phyloP scores from a whole-genome alignment of 2,113 vertebrate genomes.

The Brienomyrus brachyistius region DNA sequence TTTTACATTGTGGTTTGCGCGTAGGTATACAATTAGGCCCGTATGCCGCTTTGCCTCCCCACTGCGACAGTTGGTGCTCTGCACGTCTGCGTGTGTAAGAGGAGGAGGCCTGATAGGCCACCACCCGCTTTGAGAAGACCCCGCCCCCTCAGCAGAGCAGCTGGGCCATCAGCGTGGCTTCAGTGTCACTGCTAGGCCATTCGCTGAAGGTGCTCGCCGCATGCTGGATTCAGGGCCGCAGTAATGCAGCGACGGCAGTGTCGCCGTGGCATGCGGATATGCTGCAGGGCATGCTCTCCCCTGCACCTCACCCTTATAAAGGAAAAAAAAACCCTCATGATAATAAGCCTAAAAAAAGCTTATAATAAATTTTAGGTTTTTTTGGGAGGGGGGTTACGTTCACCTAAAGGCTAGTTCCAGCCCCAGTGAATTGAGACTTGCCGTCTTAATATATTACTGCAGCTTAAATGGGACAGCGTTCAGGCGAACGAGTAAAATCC shows the following conservation, averaged over 20 bases:
- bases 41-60: slow-evolving; percentile 11
- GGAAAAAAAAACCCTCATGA: neutral
- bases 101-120: neutral
- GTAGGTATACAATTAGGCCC: slow-evolving; percentile 55
- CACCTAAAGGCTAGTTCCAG: neutral
- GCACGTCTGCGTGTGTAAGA: neutral
- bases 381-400: neutral
- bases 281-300: neutral
- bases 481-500: neutral
- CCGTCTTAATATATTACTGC: neutral
- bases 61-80: neutral
- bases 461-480: neutral
- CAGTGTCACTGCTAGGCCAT: neutral
- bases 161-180: neutral
- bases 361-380: neutral
- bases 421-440: neutral
- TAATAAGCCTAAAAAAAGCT: neutral
- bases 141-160: neutral
- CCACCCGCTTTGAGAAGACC: neutral
- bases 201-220: neutral
- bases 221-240: neutral
- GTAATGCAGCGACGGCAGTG: neutral
- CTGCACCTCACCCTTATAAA: neutral
- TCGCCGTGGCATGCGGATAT: neutral
- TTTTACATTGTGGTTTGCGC: slow-evolving; percentile 48